A percentile compares a stretch with the other conserved stretches of the same genome.
Conservation (phyloP, 2,888 invertebrate genomes). For the Pseudococcus longispinus region DNA sequence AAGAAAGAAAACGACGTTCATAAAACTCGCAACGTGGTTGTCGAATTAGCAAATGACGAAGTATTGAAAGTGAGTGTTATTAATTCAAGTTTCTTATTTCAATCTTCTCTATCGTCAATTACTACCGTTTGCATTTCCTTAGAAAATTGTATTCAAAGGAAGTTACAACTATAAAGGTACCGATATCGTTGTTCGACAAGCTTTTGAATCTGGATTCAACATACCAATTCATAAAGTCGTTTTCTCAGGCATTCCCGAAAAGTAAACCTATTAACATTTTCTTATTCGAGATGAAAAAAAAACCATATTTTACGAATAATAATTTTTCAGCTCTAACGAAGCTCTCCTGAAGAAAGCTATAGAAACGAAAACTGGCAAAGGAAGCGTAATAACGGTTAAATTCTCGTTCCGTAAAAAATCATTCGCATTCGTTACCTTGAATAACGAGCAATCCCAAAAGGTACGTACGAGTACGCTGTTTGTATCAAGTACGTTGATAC, state of each 20-base stretch:
- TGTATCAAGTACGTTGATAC: background rate
- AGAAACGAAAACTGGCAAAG: slow-evolving; percentile 11
- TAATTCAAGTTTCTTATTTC: background rate
- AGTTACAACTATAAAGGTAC: background rate
- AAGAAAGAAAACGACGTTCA: background rate
- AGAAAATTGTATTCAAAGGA: slow-evolving; percentile 25
- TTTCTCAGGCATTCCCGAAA: slow-evolving; percentile 29
- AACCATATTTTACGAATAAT: background rate
- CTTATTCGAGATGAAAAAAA: background rate
- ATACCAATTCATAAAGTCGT: slow-evolving; percentile 4
- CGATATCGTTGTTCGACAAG: slow-evolving; percentile 18
- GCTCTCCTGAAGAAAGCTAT: slow-evolving; percentile 16
- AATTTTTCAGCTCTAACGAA: background rate
- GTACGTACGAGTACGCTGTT: background rate
- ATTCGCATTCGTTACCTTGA: slow-evolving; percentile 35
- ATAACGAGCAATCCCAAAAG: slow-evolving; percentile 7
- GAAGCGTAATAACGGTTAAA: background rate
- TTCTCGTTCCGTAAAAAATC: slow-evolving; percentile 9
- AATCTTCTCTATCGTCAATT: background rate
- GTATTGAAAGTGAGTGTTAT: background rate
- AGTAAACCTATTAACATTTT: background rate
- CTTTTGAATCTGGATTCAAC: slow-evolving; percentile 3
- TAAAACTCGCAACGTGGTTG: background rate
- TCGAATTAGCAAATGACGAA: background rate
- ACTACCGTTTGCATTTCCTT: background rate